These are phyloP conservation scores for Rosalia funebris DNA, from an alignment of 2,888 invertebrate species.

Conservation along the genomic window DNA sequence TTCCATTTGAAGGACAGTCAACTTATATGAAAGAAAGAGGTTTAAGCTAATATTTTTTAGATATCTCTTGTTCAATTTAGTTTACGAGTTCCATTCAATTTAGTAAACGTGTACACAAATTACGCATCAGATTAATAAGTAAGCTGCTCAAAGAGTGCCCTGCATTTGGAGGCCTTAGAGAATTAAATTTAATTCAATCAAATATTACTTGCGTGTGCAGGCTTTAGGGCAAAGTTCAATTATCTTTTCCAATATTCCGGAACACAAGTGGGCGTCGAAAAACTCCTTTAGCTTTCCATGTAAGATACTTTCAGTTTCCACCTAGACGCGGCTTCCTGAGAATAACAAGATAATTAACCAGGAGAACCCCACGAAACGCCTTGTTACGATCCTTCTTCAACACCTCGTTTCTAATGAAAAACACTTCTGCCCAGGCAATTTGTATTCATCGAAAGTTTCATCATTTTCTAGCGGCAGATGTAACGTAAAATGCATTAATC, in stretches of 20 bases:
- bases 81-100: no score
- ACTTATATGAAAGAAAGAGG: no score
- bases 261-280: background rate
- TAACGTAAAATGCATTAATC: constrained; percentile 46
- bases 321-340: constrained; percentile 9
- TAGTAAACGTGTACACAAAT: no score
- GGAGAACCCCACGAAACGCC: constrained; percentile 22
- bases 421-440: constrained; percentile 35
- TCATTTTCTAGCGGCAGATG: constrained; percentile 45
- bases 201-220: background rate
- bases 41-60: no score
- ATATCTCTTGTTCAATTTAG: no score
- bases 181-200: constrained; percentile 13
- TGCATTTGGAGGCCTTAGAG: background rate
- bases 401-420: constrained; percentile 33
- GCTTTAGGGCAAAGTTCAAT: constrained; percentile 15
- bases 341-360: constrained; percentile 28
- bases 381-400: constrained; percentile 21
- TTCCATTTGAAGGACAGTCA: no score
- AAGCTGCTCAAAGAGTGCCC: background rate
- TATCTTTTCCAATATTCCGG: constrained; percentile 20
- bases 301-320: constrained; percentile 11
- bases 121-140: no score
- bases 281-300: constrained; percentile 12
- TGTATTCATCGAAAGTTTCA: constrained; percentile 50